Percentiles rank a stretch among this genome's conserved stretches.
Evolutionary conservation across 1,140 invertebrate genomes (phyloP).

Genomic region (Branchinecta lynchi): DNA sequence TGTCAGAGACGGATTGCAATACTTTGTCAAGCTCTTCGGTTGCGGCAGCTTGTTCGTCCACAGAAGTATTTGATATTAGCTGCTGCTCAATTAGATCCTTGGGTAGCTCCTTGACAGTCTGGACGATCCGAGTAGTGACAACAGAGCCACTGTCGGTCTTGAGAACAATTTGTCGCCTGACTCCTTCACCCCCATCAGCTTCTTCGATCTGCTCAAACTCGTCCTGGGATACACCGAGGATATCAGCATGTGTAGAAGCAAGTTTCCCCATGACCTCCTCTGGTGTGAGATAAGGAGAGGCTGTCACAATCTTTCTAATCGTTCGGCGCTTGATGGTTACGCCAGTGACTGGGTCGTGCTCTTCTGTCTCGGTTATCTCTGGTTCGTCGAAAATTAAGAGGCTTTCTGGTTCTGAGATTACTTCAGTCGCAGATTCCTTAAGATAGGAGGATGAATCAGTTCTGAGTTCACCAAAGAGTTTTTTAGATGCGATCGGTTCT

Average conservation of each 20-base stretch:
- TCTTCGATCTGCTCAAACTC: conserved; percentile 23
- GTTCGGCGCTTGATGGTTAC: neutral
- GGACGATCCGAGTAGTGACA: neutral
- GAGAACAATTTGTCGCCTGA: neutral
- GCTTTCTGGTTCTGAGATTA: no score
- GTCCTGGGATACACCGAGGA: conserved; percentile 1
- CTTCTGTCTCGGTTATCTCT: neutral
- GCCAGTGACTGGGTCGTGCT: neutral
- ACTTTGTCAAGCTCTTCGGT: no score
- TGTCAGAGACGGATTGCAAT: no score
- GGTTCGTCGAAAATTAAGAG: no score
- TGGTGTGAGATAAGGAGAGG: neutral
- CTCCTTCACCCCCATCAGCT: conserved; percentile 19
- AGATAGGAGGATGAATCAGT: no score
- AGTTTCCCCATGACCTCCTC: neutral
- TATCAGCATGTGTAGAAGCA: neutral
- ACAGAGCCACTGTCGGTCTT: neutral
- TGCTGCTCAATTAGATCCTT: neutral
- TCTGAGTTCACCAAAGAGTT: no score
- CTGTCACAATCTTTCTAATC: neutral
- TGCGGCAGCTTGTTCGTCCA: no score
- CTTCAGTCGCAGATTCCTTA: no score
- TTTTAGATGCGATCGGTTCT: no score
- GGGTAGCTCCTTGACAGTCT: neutral
- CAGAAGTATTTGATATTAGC: no score